phyloP scores from a whole-genome alignment of 2,113 vertebrate species.

The Canis aureus region DNA sequence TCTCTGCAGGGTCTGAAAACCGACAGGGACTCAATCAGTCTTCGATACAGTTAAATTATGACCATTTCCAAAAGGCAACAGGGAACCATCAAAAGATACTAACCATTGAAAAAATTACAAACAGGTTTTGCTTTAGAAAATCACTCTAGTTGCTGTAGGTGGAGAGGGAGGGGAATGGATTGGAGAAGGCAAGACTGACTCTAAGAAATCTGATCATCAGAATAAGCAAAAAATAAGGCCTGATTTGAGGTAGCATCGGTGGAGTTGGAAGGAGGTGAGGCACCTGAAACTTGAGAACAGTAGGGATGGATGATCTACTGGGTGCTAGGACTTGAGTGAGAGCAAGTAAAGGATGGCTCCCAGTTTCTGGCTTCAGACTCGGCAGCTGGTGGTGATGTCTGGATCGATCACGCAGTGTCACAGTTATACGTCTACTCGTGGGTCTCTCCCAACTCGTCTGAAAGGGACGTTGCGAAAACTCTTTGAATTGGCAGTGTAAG shows the following conservation, averaged over 20 bases:
- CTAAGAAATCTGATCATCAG: not conserved
- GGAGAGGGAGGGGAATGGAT: not conserved
- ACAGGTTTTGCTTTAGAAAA: slow-evolving; percentile 2
- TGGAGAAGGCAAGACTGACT: not conserved
- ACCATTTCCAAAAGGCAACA: not conserved
- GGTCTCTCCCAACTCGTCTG: not conserved
- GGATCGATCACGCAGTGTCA: not conserved
- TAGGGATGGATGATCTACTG: not conserved
- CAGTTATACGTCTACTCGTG: not conserved
- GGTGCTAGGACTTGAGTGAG: not conserved
- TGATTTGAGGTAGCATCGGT: not conserved
- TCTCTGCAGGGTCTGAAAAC: not conserved
- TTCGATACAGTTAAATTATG: not conserved
- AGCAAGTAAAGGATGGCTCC: not conserved
- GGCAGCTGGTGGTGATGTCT: not conserved
- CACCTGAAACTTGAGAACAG: not conserved
- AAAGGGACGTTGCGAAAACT: not conserved
- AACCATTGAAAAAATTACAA: not conserved
- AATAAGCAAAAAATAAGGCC: not conserved
- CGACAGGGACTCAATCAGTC: not conserved
- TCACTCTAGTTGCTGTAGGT: not conserved
- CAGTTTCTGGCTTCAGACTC: slow-evolving; percentile 1
- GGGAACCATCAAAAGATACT: not conserved
- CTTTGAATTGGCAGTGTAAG: not conserved
- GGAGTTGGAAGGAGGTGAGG: not conserved